Evolutionary conservation across 1,140 invertebrate species (phyloP), one percentile per base, ranked within the genome.

Genomic region (Lasaia peninsularis): DNA sequence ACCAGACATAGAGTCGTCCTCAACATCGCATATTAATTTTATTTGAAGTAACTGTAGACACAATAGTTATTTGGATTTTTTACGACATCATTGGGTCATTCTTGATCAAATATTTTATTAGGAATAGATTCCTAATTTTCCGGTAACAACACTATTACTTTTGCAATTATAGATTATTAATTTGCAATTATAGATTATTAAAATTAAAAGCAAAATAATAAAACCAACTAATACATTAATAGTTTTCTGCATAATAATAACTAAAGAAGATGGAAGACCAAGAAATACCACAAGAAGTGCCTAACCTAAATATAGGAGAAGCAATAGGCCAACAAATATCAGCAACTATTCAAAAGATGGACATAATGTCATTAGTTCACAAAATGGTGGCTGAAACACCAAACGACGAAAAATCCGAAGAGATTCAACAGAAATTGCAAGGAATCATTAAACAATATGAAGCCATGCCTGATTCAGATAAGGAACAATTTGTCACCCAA

Each of bases 251-350:
- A 16, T 4, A 20, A 4, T 9, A 16, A 55, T 20, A 61, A n/a
- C n/a, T n/a, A n/a, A n/a, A n/a, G n/a, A n/a, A 74, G 71, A 85
- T 85, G 79, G 78, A 72, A 33, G 78, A 76, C 44, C 14, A 34
- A 53, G 28, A 20, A 9, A 21, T 44, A 24, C 21, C n/a, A 8
- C 34, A n/a, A 21, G 34, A 35, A 0, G 35, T 21, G 2, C 20
- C 21, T 56, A 73, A 40, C 16, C 35, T 44, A 44, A 69, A 72
- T 20, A 52, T 88, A 7, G 76, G 75, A 0, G 71, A 58, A 2
- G 68, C 69, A 0, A 73, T 88, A 12, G 70, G 61, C 5, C 71
- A 80, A 11, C 75, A 83, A 57, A 40, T 86, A 4, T 51, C 67
- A 0, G 70, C 84, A 5, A 67, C 73, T 1, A 66, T 85, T n/a